phyloP scores from a whole-genome alignment of 2,797 vertebrate genomes.

The Bucorvus abyssinicus region DNA sequence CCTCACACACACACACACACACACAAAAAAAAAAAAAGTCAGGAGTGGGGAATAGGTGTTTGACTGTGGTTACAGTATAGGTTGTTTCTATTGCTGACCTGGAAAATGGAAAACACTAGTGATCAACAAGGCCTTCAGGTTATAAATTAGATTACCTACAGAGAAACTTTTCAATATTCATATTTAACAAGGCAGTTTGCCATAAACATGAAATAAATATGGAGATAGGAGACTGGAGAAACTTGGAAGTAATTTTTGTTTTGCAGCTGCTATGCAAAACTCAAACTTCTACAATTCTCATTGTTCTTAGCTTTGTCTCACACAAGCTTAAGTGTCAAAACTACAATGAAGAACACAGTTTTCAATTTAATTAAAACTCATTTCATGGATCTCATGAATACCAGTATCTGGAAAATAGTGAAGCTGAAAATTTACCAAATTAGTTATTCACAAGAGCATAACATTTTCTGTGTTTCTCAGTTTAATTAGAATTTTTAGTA shows the following conservation, averaged over 20 bases:
- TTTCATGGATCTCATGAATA: background rate
- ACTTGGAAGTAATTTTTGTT: background rate
- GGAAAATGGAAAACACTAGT: background rate
- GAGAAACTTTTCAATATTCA: background rate
- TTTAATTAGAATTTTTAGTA: background rate
- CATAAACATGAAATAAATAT: background rate
- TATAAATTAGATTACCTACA: background rate
- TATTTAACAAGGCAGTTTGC: background rate
- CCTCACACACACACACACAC: too few relatives aligned
- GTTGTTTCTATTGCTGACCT: background rate
- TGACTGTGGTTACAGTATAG: background rate
- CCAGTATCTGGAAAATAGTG: background rate
- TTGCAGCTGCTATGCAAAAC: background rate
- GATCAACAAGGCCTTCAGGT: background rate
- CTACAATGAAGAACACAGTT: background rate
- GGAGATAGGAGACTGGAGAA: background rate
- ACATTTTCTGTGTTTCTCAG: background rate
- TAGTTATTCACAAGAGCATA: background rate
- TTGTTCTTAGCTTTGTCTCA: background rate
- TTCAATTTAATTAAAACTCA: background rate
- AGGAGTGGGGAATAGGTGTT: background rate
- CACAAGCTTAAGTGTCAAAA: background rate
- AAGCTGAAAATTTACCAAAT: background rate
- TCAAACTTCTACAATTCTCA: background rate
- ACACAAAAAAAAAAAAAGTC: background rate